These are phyloP conservation scores for Anolis carolinensis DNA, from an alignment of 2,113 vertebrate genomes.

Conservation along the genomic window DNA sequence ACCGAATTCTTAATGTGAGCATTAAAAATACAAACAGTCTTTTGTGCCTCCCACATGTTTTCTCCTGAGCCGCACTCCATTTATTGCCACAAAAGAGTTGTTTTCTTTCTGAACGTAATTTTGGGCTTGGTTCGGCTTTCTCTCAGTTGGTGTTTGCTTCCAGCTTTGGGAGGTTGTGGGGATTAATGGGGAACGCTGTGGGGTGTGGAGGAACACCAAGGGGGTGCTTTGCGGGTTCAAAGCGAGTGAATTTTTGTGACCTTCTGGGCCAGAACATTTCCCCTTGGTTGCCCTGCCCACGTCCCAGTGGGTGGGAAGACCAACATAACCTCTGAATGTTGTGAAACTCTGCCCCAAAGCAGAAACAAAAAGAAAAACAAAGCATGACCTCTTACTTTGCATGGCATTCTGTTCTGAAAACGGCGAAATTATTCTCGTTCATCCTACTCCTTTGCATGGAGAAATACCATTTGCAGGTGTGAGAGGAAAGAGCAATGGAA, in stretches of 20 bases:
- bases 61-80: neutral
- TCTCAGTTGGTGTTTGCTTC: neutral
- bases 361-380: no score
- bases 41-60: neutral
- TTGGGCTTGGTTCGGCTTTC: neutral
- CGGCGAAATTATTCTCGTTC: neutral
- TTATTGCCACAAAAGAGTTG: conserved; percentile 7
- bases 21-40: neutral
- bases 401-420: no score
- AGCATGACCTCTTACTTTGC: no score
- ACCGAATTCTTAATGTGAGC: neutral
- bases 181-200: neutral
- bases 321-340: no score
- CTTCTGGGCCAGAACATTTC: neutral
- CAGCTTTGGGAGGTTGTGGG: neutral
- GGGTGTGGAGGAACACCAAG: neutral
- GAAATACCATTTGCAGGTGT: no score
- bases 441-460: neutral
- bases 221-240: neutral
- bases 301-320: neutral
- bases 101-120: neutral
- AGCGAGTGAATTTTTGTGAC: neutral
- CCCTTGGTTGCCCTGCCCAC: neutral
- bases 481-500: no score
- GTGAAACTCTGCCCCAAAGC: no score